These are phyloP conservation scores for Syngnathus rostellatus DNA, from an alignment of 2,797 vertebrate species.

Conservation along the genomic window DNA sequence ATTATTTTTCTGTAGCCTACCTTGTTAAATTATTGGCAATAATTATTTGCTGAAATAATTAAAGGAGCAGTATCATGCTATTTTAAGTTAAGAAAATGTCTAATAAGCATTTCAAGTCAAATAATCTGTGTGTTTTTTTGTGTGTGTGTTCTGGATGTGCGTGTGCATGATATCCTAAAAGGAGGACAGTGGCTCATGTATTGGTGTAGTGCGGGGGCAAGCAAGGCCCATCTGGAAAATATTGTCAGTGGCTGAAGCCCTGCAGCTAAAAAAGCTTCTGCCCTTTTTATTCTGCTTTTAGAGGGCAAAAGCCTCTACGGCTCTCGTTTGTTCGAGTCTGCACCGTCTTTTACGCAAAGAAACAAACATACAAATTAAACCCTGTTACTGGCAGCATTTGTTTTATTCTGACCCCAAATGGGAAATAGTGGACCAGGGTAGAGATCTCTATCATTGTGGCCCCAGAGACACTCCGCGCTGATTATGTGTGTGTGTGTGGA, in stretches of 20 bases:
- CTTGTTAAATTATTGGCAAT: too few species aligned
- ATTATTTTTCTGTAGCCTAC: too few species aligned
- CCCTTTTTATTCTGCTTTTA: constrained; percentile 71
- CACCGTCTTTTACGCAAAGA: constrained; percentile 11
- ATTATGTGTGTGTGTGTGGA: constrained; percentile 34
- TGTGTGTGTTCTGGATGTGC: neutral
- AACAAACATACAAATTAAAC: constrained; percentile 32
- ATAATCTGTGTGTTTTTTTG: neutral
- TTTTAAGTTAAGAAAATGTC: neutral
- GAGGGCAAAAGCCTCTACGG: constrained; percentile 32
- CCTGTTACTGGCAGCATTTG: constrained; percentile 56
- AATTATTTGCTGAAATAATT: too few species aligned
- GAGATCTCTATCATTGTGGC: constrained; percentile 63
- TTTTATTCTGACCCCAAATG: constrained; percentile 56
- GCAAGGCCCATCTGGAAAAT: constrained; percentile 90
- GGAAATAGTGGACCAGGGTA: constrained; percentile 55
- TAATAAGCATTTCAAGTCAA: neutral
- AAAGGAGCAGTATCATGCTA: too few species aligned
- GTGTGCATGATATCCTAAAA: constrained; percentile 28
- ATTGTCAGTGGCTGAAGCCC: constrained; percentile 77
- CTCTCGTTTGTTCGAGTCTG: constrained; percentile 16
- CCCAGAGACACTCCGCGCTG: constrained; percentile 54
- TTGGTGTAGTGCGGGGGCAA: constrained; percentile 61
- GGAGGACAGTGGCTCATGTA: constrained; percentile 47
- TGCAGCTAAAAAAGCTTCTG: constrained; percentile 67